Evolutionary conservation across 2,888 invertebrate species (phyloP).

Genomic region (Dastarcus helophoroides): DNA sequence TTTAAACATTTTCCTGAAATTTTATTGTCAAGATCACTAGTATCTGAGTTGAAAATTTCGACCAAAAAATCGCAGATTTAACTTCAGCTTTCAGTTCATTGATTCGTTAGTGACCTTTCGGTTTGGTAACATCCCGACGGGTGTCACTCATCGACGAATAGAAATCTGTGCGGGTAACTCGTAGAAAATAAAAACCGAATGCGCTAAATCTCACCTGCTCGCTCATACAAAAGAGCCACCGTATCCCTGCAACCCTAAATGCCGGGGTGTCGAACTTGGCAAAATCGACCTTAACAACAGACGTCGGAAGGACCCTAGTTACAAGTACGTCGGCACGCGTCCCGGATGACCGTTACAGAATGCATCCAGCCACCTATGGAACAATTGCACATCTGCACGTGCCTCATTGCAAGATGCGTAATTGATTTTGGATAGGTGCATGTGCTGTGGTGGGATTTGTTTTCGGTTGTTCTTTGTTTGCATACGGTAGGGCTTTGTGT

Average conservation of each 20-base stretch:
- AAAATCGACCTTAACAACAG: slow-evolving; percentile 17
- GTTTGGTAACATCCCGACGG: no score
- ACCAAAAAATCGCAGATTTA: no score
- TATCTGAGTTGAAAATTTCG: no score
- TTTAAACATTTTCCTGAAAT: no score
- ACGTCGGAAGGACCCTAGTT: slow-evolving; percentile 10
- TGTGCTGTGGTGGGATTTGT: no score
- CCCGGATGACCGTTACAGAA: slow-evolving; percentile 32
- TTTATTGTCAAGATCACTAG: no score
- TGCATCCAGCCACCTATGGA: slow-evolving; percentile 23
- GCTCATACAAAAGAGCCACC: slow-evolving; percentile 20
- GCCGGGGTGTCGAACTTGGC: slow-evolving; percentile 15
- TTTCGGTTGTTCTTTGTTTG: no score
- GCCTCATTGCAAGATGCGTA: slow-evolving; percentile 15
- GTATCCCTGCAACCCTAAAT: slow-evolving; percentile 24
- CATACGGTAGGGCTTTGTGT: no score
- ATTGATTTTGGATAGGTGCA: background rate
- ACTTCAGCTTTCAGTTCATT: no score
- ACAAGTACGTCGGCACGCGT: slow-evolving; percentile 29
- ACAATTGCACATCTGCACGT: slow-evolving; percentile 33
- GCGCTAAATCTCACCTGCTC: slow-evolving; percentile 28
- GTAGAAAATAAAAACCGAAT: slow-evolving; percentile 19
- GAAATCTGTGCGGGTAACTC: slow-evolving; percentile 10
- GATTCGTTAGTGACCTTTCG: no score
- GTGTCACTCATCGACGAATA: slow-evolving; percentile 15